Evolutionary conservation across 2,888 invertebrate genomes (phyloP).

Genomic region (Prenolepis imparis): DNA sequence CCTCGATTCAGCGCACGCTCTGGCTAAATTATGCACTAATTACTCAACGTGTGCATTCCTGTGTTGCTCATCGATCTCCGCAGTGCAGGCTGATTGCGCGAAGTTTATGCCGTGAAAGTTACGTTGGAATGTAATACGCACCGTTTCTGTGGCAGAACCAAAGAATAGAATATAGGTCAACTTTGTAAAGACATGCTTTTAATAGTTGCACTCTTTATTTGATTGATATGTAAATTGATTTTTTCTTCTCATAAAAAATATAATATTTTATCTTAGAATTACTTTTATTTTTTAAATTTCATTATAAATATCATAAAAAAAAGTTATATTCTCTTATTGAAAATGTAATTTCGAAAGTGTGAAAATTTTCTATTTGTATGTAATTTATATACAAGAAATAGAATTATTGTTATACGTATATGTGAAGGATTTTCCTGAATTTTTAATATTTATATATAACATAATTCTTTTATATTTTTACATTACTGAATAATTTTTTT

Average conservation of each 20-base stretch:
- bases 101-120: conserved; percentile 72
- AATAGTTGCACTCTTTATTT: not conserved
- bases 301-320: not conserved
- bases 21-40: conserved; percentile 64
- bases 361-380: not conserved
- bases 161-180: conserved; percentile 19
- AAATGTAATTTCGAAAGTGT: not conserved
- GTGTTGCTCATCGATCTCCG: conserved; percentile 75
- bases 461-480: not conserved
- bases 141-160: conserved; percentile 20
- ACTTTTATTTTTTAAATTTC: not conserved
- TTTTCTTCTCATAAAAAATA: not conserved
- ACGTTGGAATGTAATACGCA: conserved; percentile 55
- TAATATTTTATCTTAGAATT: not conserved
- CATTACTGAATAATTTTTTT: not conserved
- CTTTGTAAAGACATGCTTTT: conserved; percentile 22
- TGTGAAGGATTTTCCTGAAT: not conserved
- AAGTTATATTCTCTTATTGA: not conserved
- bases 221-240: not conserved
- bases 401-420: not conserved
- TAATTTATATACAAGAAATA: too few species aligned
- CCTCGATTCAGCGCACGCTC: conserved; percentile 47
- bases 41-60: conserved; percentile 63
- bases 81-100: conserved; percentile 75
- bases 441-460: not conserved